These are phyloP conservation scores for Lagria hirta DNA, from an alignment of 2,888 invertebrate genomes.

Conservation along the genomic window DNA sequence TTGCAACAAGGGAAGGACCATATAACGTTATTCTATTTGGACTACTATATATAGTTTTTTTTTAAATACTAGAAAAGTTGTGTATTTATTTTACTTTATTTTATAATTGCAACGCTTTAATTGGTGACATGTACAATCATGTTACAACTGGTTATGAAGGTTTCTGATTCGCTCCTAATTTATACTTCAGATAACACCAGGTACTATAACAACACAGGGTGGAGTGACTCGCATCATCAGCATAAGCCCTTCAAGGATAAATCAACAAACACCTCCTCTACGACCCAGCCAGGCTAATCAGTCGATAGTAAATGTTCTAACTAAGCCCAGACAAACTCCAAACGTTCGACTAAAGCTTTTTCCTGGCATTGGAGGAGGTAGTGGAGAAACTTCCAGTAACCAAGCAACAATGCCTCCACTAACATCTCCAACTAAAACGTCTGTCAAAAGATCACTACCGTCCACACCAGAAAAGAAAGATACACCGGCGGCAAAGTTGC, in stretches of 20 bases:
- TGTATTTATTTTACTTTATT: too few species aligned
- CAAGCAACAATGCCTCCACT: conserved; percentile 27
- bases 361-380: conserved; percentile 23
- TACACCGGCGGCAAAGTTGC: conserved; percentile 60
- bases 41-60: too few species aligned
- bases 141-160: too few species aligned
- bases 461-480: conserved; percentile 55
- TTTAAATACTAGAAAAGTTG: too few species aligned
- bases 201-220: conserved; percentile 44
- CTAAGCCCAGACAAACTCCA: conserved; percentile 42
- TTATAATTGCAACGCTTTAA: too few species aligned
- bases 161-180: too few species aligned
- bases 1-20: too few species aligned
- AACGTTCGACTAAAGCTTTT: conserved; percentile 50
- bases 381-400: conserved; percentile 17
- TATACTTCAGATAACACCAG: conserved; percentile 40
- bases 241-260: conserved; percentile 51
- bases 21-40: too few species aligned
- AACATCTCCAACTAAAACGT: conserved; percentile 35
- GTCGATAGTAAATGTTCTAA: conserved; percentile 52
- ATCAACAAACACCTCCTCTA: conserved; percentile 40
- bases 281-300: conserved; percentile 48
- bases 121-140: too few species aligned
- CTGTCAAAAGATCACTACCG: conserved; percentile 55
- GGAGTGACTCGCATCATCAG: conserved; percentile 59